Base-by-base conservation (phyloP, 1,140 invertebrate species). In the Eupristina koningsbergeri region DNA sequence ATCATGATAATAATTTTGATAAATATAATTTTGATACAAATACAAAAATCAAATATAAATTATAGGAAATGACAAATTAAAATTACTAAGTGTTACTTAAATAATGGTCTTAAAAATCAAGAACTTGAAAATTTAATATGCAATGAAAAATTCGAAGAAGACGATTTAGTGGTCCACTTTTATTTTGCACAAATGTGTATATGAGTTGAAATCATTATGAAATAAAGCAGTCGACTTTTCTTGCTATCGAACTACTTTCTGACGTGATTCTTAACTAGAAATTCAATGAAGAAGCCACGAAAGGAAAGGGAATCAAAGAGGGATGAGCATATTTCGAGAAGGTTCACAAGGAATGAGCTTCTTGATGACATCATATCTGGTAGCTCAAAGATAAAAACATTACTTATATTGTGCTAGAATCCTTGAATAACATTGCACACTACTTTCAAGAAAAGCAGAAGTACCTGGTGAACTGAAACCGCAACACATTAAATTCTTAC, bases 321-420 rank as follows among this genome's bases (percentile, higher is more conserved):
- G 77, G 36, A 67, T 26, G 29, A 47, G 45, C 29, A 45, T 47
- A 47, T 47, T 50, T 58, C 61, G 61, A n/a, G 67, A n/a, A 73
- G 78, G 74, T 50, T 41, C 79, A 34, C 22, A 31, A 31, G 74
- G 73, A 79, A 58, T 29, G 71, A 58, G 34, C 39, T 63, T 36
- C 69, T 63, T 83, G 88, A 88, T 88, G 87, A 88, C 81, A 86
- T 89, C 87, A 85, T 86, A 86, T 86, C 85, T 84, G 84, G 85
- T 83, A 82, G 67, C 85, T 85, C 78, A 83, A 83, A 88, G 84
- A 84, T 63, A 61, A 78, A 79, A 47, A 58, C 58, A 31, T 41
- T 39, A 26, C 53, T 78, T 64, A 22, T 5, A 64, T 31, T 39
- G 75, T 31, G 75, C 75, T 22, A 58, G 75, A 77, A 53, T 61